Evolutionary conservation across 2,113 vertebrate genomes (phyloP).

Genomic region (Indicator maculatus): DNA sequence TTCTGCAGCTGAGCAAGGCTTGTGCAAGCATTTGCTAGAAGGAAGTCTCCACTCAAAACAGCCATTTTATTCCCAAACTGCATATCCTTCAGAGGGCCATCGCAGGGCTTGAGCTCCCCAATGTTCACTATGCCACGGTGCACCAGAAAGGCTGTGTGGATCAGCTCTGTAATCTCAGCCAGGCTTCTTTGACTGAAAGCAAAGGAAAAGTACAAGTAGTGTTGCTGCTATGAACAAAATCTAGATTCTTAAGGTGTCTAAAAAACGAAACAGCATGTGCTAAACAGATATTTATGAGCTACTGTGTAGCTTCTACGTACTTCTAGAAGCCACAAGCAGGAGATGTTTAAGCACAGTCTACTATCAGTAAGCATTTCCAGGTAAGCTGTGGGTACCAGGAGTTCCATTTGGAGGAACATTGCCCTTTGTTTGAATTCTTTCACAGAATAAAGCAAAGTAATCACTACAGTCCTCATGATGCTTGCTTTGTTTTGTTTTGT

Average conservation of each 20-base stretch:
- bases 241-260: not conserved
- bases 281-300: not conserved
- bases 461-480: not conserved
- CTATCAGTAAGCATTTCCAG: not conserved
- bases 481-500: not conserved
- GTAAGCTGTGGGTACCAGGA: not conserved
- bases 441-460: not conserved
- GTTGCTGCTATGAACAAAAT: not conserved
- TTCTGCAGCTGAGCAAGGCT: conserved; percentile 92
- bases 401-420: not conserved
- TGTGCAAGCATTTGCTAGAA: conserved; percentile 93
- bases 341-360: not conserved
- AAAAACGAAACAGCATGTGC: too few species aligned
- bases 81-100: conserved; percentile 96
- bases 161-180: conserved; percentile 96
- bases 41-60: conserved; percentile 94
- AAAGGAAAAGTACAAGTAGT: conserved; percentile 44
- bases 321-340: not conserved
- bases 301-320: not conserved
- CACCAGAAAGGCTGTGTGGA: conserved; percentile 96
- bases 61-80: conserved; percentile 99
- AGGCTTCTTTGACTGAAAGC: conserved; percentile 90
- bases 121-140: conserved; percentile 95
- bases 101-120: conserved; percentile 87
- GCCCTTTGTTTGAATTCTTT: conserved; percentile 10